Conservation (phyloP, 1,140 invertebrate genomes). For the Sycophila sp. region DNA sequence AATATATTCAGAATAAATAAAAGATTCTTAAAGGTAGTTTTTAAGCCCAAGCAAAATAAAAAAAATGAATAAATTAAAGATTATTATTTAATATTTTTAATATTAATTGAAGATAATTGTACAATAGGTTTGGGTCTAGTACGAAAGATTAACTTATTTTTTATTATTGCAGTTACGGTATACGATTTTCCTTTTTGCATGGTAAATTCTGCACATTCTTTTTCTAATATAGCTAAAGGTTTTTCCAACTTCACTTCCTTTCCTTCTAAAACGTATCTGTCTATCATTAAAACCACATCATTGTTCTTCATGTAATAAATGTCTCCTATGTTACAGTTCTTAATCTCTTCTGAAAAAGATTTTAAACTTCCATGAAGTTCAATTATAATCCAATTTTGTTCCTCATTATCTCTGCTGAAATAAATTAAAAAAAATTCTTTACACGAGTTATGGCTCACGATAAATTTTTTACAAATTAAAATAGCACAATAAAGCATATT, state of each 20-base stretch:
- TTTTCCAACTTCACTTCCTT: constrained; percentile 13
- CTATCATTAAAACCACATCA: constrained; percentile 12
- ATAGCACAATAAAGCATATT: not conserved
- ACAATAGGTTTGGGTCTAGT: constrained; percentile 13
- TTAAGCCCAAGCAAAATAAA: too few species aligned
- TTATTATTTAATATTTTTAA: too few species aligned
- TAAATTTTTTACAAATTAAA: not conserved
- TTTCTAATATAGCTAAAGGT: constrained; percentile 10
- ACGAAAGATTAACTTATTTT: constrained; percentile 18
- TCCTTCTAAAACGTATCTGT: constrained; percentile 17
- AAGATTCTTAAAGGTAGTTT: too few species aligned
- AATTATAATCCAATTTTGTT: not conserved
- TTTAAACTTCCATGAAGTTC: constrained; percentile 21
- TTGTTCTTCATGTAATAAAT: not conserved
- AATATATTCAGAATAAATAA: too few species aligned
- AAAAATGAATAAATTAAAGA: too few species aligned
- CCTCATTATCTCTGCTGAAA: not conserved
- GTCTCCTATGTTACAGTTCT: not conserved
- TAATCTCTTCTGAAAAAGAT: not conserved
- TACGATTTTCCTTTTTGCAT: not conserved
- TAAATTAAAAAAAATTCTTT: not conserved
- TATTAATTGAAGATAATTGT: too few species aligned
- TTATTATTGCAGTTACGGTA: not conserved
- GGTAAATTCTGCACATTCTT: not conserved
- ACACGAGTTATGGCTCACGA: not conserved